Base-by-base conservation (phyloP, 2,888 invertebrate genomes). In the Biston stratarius region DNA sequence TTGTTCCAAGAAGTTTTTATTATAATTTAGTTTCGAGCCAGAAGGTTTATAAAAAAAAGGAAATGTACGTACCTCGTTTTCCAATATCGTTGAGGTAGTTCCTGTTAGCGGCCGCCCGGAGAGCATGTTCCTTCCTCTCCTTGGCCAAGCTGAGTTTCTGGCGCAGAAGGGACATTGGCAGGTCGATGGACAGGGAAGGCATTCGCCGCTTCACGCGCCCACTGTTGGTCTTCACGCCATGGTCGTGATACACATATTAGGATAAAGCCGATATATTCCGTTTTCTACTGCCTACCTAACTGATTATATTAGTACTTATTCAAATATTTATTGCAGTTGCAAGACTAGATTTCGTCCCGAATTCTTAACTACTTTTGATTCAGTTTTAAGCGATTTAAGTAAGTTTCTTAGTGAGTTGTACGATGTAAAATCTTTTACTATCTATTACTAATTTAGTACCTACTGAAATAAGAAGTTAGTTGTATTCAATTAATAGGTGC, bases 141-240 rank as follows among this genome's bases (percentile, higher is more conserved):
- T 97, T 96, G 91, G 97, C 97, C 76, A 97, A 89, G 72, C 96
- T 93, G 61, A 97, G 95, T 78, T 97, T 95, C 86, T 97, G 96
- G 63, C 98, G 96, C 73, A 98, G 94, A 71, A 98, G 97, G 78
- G 98, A 97, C 94, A 98, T 92, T 3, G 98, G 97, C 92, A 97
- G 96, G 77, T 97, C 97, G 90, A 98, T 97, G 81, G 98, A 98
- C 78, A 98, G 94, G 44, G 97, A 96, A 6, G 95, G 95, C 86
- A 95, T 95, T 81, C 95, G 94, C 67, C 95, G 92, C 88, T 95
- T 95, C 78, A 87, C 88, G 71, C 94, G 89, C 65, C 91, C 88
- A 74, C 87, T 91, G 79, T 78, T 83, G 64, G 75, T 87, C 92
- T 92, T 91, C 80, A 74, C 76, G 45, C 40, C 67, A 38, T 45